Evolutionary conservation across 2,113 vertebrate genomes (phyloP).

Genomic region (Rynchops niger): DNA sequence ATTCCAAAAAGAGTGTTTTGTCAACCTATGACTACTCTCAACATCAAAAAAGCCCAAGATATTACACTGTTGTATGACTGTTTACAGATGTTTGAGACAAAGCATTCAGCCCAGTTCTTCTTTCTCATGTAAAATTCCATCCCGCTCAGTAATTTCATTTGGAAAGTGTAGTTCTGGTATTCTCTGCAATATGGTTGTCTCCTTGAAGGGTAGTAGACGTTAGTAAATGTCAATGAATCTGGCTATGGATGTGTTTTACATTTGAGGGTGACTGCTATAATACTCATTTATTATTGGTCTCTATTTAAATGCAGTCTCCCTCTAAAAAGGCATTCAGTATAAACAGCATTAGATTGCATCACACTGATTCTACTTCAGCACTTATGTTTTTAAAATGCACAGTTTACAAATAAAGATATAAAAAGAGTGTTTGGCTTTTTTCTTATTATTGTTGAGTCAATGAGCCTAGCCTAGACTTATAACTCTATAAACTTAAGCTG

Average conservation of each 20-base stretch:
- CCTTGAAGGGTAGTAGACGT: background rate
- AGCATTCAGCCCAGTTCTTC: background rate
- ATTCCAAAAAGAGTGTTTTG: background rate
- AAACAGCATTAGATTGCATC: background rate
- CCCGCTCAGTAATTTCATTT: background rate
- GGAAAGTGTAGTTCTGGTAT: background rate
- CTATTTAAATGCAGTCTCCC: background rate
- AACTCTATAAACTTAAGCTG: conserved; percentile 18
- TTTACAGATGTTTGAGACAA: background rate
- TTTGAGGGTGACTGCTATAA: background rate
- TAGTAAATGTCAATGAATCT: background rate
- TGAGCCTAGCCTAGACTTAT: background rate
- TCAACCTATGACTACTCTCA: background rate
- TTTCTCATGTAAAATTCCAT: background rate
- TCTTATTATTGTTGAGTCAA: conserved; percentile 9
- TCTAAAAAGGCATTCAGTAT: background rate
- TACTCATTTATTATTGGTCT: background rate
- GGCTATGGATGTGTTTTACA: background rate
- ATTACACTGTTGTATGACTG: background rate
- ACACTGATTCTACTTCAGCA: background rate
- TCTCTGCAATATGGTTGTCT: background rate
- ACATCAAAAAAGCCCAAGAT: background rate
- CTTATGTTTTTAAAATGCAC: background rate
- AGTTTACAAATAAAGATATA: conserved; percentile 12
- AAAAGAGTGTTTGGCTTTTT: background rate